Base-by-base conservation (phyloP, 2,113 vertebrate species). In the Speoplatyrhinus poulsoni region DNA sequence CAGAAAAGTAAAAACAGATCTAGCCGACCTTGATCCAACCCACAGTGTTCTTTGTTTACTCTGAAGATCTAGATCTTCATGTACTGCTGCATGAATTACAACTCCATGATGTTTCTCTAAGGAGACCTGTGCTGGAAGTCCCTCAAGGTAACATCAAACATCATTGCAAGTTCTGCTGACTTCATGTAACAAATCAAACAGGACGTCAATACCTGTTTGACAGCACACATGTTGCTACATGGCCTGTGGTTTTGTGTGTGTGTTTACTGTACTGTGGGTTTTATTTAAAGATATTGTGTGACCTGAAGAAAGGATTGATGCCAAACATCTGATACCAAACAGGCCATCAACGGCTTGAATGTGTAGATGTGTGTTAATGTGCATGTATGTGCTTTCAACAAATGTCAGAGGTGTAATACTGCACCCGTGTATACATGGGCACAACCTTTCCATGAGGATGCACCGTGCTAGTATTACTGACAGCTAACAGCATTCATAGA, bases 381-480 rank as follows among this genome's bases (percentile, higher is more conserved):
- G 4, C 60, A 12, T 59, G 13, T 50, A 17, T 26, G 52, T 61
- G 81, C 76, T 75, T 75, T 36, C 53, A 55, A 49, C 57, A 82
- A 75, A 79, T 75, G 62, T 55, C 70, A 62, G 53, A 67, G 62
- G 12, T 79, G 69, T 72, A 83, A 82, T 72, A 72, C 26, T 26
- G 26, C 26, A 26, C 72, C 64, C 61, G 53, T 67, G 65, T 80
- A 75, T 75, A 78, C 70, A 46, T 6, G 11, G 60, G 72, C 69
- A 64, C 73, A 75, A 75, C 68, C 76, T 83, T 81, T 80, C 78
- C 70, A 79, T 81, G 79, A 83, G 75, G 75, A 76, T 33, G 77
- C 73, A 79, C 76, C 79, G 79, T 62, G 75, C 85, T 84, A 83
- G 56, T 55, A 75, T 85, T 72, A 77, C 81, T 79, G 80, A 85